phyloP scores from a whole-genome alignment of 2,888 invertebrate species.

The Nymphalis c-album region DNA sequence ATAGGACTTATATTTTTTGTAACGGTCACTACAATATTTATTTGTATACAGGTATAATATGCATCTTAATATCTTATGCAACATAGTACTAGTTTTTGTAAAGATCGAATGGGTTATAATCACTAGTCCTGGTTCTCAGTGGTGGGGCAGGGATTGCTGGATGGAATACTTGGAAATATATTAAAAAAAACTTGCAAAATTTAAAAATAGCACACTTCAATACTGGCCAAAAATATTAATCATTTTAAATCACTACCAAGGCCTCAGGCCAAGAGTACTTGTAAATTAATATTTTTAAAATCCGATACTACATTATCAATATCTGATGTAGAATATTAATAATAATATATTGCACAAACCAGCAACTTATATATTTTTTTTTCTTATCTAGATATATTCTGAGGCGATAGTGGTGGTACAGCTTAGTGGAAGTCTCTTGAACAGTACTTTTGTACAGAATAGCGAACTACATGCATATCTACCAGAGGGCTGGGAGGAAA shows the following conservation, averaged over 20 bases:
- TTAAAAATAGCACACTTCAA: no score
- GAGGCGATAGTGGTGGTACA: slow-evolving; percentile 96
- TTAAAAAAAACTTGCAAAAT: no score
- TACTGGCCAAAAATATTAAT: no score
- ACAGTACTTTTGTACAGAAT: slow-evolving; percentile 93
- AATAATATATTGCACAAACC: no score
- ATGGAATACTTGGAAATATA: no score
- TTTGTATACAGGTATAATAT: slow-evolving; percentile 88
- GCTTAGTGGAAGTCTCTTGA: slow-evolving; percentile 92
- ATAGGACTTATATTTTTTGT: slow-evolving; percentile 90
- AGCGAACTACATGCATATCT: slow-evolving; percentile 91
- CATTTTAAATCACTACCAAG: no score
- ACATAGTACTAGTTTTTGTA: neutral
- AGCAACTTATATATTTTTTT: neutral
- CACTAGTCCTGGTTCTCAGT: no score
- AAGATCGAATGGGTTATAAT: neutral
- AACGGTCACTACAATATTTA: slow-evolving; percentile 89
- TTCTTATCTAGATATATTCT: slow-evolving; percentile 88
- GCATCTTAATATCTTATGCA: neutral
- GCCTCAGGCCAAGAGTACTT: no score
- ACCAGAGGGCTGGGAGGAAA: slow-evolving; percentile 91
- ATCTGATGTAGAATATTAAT: no score
- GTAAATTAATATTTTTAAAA: no score
- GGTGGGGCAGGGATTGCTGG: no score
- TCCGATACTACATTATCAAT: no score